These are phyloP conservation scores for Drymonia ruficornis DNA, from an alignment of 2,888 invertebrate genomes.

Conservation along the genomic window DNA sequence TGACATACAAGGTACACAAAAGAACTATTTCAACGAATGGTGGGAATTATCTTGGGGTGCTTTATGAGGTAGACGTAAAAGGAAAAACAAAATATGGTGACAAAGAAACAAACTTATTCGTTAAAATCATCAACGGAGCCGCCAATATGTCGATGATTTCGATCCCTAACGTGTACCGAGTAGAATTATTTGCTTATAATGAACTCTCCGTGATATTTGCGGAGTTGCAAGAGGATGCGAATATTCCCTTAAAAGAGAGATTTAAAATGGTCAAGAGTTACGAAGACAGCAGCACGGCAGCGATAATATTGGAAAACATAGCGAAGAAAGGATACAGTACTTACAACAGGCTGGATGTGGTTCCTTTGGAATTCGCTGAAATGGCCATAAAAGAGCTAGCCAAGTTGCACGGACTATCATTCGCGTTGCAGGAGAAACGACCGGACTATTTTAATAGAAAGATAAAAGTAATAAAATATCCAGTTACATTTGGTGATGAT, in stretches of 20 bases:
- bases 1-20: conserved; percentile 15
- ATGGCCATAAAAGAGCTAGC: conserved; percentile 50
- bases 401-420: conserved; percentile 56
- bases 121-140: conserved; percentile 45
- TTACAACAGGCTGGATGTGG: conserved; percentile 43
- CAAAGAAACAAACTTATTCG: conserved; percentile 40
- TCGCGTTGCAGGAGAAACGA: conserved; percentile 44
- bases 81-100: conserved; percentile 38
- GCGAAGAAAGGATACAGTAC: conserved; percentile 44
- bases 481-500: conserved; percentile 27
- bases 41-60: conserved; percentile 48
- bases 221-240: conserved; percentile 44
- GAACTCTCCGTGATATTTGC: conserved; percentile 44
- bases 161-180: conserved; percentile 39
- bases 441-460: conserved; percentile 50
- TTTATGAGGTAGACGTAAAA: conserved; percentile 49
- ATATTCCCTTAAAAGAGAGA: conserved; percentile 45
- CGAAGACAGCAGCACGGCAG: conserved; percentile 38
- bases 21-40: conserved; percentile 40
- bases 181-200: conserved; percentile 49
- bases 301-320: conserved; percentile 55
- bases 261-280: conserved; percentile 46
- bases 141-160: conserved; percentile 40
- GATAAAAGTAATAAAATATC: conserved; percentile 33
- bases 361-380: conserved; percentile 48